Percentiles rank a stretch among this genome's conserved stretches.
phyloP scores from a whole-genome alignment of 2,797 vertebrate species.

The Zenarchopterus dispar region DNA sequence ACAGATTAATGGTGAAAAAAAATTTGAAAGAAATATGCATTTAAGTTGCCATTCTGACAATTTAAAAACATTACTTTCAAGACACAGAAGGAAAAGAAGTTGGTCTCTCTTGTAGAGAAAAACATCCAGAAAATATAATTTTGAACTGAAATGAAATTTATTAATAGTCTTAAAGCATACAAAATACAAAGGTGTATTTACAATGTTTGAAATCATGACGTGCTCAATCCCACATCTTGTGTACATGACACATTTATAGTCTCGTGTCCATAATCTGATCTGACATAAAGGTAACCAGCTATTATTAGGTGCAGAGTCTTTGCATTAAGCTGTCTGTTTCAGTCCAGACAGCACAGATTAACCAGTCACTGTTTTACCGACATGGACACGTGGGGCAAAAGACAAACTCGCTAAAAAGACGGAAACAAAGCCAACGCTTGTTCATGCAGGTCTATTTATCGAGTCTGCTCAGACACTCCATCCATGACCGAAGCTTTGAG shows the following conservation, averaged over 20 bases:
- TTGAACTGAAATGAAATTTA: conserved; percentile 55
- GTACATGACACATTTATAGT: conserved; percentile 32
- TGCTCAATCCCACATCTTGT: conserved; percentile 30
- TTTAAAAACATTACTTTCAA: too few species aligned
- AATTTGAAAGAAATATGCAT: too few species aligned
- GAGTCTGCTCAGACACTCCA: neutral
- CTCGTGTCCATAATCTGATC: conserved; percentile 56
- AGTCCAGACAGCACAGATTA: conserved; percentile 36
- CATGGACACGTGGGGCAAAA: neutral
- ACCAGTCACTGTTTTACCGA: conserved; percentile 28
- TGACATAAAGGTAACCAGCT: conserved; percentile 33
- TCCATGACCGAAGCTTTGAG: neutral
- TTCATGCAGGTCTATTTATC: conserved; percentile 1
- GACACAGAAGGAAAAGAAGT: too few species aligned
- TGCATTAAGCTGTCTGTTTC: conserved; percentile 29
- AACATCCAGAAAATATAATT: neutral
- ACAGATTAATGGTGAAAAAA: too few species aligned
- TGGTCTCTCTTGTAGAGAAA: neutral
- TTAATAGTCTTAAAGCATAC: conserved; percentile 55
- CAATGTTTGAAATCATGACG: conserved; percentile 49
- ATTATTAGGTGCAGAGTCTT: conserved; percentile 50
- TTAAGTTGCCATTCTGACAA: too few species aligned
- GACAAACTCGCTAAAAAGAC: neutral
- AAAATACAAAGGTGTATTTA: conserved; percentile 75
- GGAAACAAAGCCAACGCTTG: neutral